phyloP scores from a whole-genome alignment of 2,888 invertebrate genomes.

The Mesochorus sp. region DNA sequence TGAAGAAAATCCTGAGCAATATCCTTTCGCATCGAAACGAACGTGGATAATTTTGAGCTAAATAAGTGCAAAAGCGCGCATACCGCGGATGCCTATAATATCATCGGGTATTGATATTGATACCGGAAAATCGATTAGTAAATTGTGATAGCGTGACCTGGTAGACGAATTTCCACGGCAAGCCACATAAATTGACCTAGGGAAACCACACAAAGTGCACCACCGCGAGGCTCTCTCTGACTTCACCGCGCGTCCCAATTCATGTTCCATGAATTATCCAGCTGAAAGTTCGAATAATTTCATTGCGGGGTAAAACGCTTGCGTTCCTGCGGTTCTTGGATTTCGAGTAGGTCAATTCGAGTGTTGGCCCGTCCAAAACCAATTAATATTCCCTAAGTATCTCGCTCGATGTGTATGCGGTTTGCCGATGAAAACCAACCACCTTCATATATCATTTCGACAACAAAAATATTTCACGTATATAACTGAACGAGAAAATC shows the following conservation, averaged over 20 bases:
- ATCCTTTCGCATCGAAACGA: no score
- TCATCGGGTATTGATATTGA: conserved; percentile 30
- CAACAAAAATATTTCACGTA: no score
- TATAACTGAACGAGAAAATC: no score
- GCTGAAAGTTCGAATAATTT: conserved; percentile 64
- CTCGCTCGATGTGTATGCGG: no score
- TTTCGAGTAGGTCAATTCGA: conserved; percentile 59
- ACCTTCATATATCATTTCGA: no score
- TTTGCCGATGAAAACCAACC: no score
- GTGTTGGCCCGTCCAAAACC: conserved; percentile 59
- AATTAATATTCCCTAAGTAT: conserved; percentile 63
- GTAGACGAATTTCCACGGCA: conserved; percentile 45
- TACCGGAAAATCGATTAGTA: conserved; percentile 46
- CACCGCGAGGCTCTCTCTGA: conserved; percentile 3
- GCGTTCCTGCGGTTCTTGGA: conserved; percentile 37
- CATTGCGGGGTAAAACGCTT: conserved; percentile 38
- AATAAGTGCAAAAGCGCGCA: background rate
- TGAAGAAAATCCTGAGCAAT: no score
- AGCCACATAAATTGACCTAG: conserved; percentile 39
- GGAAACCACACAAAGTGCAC: conserved; percentile 4
- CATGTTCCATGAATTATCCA: conserved; percentile 46
- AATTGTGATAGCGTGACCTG: conserved; percentile 47
- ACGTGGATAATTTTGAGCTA: no score
- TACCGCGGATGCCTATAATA: background rate
- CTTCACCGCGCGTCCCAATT: conserved; percentile 15